Conservation (phyloP, 2,113 vertebrate species). For the Trochalopteron elliotii region DNA sequence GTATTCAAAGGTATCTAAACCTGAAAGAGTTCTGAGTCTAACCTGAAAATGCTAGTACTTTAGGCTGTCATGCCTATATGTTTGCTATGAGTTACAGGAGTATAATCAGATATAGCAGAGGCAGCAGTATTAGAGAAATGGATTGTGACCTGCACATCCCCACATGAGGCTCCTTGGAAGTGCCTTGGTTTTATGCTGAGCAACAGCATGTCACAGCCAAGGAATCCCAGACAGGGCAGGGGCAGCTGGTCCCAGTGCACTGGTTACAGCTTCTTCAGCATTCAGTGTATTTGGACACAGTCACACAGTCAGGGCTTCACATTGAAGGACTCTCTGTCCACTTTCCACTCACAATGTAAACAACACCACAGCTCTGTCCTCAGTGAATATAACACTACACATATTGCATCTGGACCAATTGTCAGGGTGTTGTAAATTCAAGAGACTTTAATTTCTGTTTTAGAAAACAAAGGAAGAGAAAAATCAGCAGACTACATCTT, state of each 20-base stretch:
- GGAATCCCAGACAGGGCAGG: not conserved
- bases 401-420: not conserved
- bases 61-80: not conserved
- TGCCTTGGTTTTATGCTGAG: not conserved
- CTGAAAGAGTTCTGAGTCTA: not conserved
- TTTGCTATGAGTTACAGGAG: not conserved
- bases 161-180: not conserved
- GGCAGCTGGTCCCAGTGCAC: rapidly evolving
- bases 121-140: not conserved
- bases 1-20: not conserved
- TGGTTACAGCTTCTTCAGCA: not conserved
- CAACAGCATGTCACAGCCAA: not conserved
- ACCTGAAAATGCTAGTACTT: not conserved
- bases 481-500: not conserved
- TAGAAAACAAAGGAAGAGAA: not conserved
- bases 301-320: not conserved
- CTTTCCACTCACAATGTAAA: not conserved
- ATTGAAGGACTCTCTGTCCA: not conserved
- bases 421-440: not conserved
- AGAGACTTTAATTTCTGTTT: not conserved
- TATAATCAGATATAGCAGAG: not conserved
- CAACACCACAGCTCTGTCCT: not conserved
- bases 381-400: not conserved
- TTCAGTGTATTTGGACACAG: not conserved
- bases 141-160: not conserved